These are phyloP conservation scores for Xiphophorus birchmanni DNA, from an alignment of 2,797 vertebrate species.

Conservation along the genomic window DNA sequence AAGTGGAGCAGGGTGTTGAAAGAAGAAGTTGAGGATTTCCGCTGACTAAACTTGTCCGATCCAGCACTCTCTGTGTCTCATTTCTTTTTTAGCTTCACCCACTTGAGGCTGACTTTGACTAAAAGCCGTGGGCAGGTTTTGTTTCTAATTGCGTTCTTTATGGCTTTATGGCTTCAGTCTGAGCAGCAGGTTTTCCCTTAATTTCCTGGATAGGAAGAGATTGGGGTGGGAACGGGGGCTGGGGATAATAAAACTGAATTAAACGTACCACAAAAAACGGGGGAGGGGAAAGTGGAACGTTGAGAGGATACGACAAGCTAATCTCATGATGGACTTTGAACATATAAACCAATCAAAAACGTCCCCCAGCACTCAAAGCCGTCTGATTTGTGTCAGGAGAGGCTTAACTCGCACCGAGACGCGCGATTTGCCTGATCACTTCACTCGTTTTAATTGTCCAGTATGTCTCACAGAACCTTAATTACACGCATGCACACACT, in stretches of 20 bases:
- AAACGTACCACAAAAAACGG: constrained; percentile 18
- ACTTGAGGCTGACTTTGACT: constrained; percentile 13
- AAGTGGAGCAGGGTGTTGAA: constrained; percentile 38
- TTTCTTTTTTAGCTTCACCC: constrained; percentile 11
- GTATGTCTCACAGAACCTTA: constrained; percentile 6
- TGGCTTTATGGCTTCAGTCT: constrained; percentile 51
- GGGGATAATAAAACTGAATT: constrained; percentile 49
- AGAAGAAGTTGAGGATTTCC: constrained; percentile 64
- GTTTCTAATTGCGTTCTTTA: constrained; percentile 34
- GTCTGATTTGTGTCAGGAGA: constrained; percentile 17
- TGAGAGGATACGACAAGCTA: constrained; percentile 13
- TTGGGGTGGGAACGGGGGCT: not conserved
- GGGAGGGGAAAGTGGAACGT: constrained; percentile 1
- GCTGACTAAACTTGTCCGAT: constrained; percentile 26
- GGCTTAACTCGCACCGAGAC: not conserved
- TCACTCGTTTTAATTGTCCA: constrained; percentile 5
- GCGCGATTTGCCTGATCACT: constrained; percentile 15
- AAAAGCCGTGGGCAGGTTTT: constrained; percentile 6
- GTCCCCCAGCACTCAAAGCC: constrained; percentile 22
- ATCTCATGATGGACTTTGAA: constrained; percentile 49
- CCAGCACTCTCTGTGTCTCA: constrained; percentile 11
- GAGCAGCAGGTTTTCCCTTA: constrained; percentile 30
- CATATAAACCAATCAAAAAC: constrained; percentile 43
- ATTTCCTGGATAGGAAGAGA: constrained; percentile 55
- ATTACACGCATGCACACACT: constrained; percentile 5